Evolutionary conservation across 2,888 invertebrate genomes (phyloP), one percentile per base, ranked within the genome.

Genomic region (Lithophane leautieri): DNA sequence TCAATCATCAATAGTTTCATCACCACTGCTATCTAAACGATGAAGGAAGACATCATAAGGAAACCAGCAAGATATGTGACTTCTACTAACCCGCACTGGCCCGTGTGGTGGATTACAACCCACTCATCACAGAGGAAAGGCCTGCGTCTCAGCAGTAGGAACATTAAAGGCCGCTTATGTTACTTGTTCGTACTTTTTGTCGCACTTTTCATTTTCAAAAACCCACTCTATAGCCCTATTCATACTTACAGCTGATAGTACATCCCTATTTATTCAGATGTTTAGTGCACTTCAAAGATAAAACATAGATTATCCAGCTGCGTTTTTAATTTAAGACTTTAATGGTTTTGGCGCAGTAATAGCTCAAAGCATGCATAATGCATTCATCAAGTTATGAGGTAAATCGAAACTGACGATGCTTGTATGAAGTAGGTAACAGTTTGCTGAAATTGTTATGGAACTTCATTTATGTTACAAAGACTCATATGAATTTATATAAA

Each of bases 231-330:
- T 16, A 42, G 0, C 7, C 0, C 9, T 1, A 70, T 76, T 63
- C 0, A 61, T 73, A 73, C 84, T 52, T 63, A 22, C 0, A n/a
- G 8, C 0, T 14, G 1, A 34, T 4, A 65, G 8, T 40, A 47
- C 63, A 69, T 69, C 16, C 8, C 72, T 79, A 75, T 82, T 67
- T 84, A 84, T 86, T 79, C 73, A 77, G 52, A 65, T 67, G 74
- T 74, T 63, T 66, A 67, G 60, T 69, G 75, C 79, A 78, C 76
- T 78, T 83, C 73, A 76, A 76, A 73, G 65, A 73, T 63, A 62
- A 70, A 70, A 71, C 63, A 67, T 73, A 77, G 60, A 85, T 73
- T 79, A 79, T 72, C 8, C 50, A 25, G 40, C 40, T 25, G 63
- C 60, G 40, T 63, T 85, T 80, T 80, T 79, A 74, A 81, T 79